A percentile compares a stretch with the other conserved stretches of the same genome.
These are phyloP conservation scores for Parauchenoglanis punctatus DNA, from an alignment of 2,797 vertebrate species.

Conservation along the genomic window DNA sequence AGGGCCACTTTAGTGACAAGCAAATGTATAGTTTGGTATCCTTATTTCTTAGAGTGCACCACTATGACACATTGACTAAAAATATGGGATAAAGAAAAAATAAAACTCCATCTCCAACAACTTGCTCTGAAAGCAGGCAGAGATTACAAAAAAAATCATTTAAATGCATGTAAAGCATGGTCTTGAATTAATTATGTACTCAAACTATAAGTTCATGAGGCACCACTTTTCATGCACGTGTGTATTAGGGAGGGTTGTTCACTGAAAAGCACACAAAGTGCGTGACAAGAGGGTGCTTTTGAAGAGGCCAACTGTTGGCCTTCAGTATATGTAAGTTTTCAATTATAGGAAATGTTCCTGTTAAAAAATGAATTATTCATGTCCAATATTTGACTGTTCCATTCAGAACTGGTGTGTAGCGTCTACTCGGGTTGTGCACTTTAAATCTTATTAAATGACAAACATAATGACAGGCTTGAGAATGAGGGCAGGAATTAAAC, in stretches of 20 bases:
- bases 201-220: background rate
- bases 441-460: conserved; percentile 13
- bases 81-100: background rate
- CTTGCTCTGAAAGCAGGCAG: background rate
- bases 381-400: background rate
- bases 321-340: conserved; percentile 14
- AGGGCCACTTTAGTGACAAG: background rate
- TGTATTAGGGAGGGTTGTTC: background rate
- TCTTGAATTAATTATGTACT: background rate
- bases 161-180: background rate
- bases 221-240: background rate
- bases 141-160: background rate
- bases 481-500: background rate
- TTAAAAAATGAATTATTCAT: conserved; percentile 33
- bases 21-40: background rate
- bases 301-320: conserved; percentile 7
- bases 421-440: background rate
- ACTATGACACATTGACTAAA: background rate
- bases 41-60: background rate
- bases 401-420: background rate
- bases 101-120: background rate
- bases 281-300: conserved; percentile 21
- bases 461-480: background rate
- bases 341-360: background rate
- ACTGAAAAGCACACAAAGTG: background rate